Base-by-base conservation (phyloP, 2,113 vertebrate species). In the Brevimyrus niger region DNA sequence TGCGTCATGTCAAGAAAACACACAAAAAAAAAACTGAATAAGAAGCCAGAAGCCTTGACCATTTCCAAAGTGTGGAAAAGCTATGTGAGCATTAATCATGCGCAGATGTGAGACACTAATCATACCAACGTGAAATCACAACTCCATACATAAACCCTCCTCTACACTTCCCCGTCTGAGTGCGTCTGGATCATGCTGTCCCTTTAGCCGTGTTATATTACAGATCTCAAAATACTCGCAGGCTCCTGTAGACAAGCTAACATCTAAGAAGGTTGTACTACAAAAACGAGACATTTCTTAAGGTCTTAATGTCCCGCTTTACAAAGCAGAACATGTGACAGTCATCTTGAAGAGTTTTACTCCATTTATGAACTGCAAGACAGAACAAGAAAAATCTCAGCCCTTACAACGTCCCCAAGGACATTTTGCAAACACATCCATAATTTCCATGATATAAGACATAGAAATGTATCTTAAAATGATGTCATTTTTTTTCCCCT, bases 1-100 rank as follows among this genome's bases (percentile, higher is more conserved):
- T 98, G 96, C 92, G 96, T 99, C 98, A 97, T 95, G 90, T 95
- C 96, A 95, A 92, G 91, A 94, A 95, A 95, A 92, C 90, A 92
- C 95, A 92, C 90, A 92, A 95, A 44, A 94, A 96, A 96, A 96
- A 87, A 53, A 58, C 21, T 11, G 95, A 82, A 90, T 92, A 91
- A 92, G 91, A 92, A 91, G 86, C 89, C 91, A 69, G 83, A 90
- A 90, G 89, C 65, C 90, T 84, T 27, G 83, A 89, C 90, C 89
- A 44, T 92, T 94, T 93, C 88, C 90, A 82, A 92, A 92, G 91
- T 91, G 96, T 95, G 96, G 95, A 96, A 96, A 96, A 92, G 92
- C 96, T 93, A 95, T 91, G 94, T 93, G 93, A 92, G 94, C 94
- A 96, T 97, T 96, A 96, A 96, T 97, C 97, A 96, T 93, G 94